Base-by-base conservation (phyloP, 2,797 vertebrate species). In the Leptodactylus fallax region DNA sequence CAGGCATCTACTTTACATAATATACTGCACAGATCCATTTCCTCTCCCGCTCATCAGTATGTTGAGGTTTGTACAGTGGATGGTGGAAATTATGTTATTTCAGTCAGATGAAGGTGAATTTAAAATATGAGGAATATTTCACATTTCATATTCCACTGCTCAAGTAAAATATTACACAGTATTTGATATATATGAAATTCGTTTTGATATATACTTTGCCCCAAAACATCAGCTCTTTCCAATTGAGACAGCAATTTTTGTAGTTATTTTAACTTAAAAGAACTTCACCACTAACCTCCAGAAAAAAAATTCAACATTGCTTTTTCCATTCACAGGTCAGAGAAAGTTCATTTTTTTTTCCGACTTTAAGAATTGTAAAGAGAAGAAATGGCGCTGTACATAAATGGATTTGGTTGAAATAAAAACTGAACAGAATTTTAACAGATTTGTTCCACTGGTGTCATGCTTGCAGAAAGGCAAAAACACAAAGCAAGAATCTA, bases 1-100 rank as follows among this genome's bases (percentile, higher is more conserved):
- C 79, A 69, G 71, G 85, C 63, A 86, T 86, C 78, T 71, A 11
- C 36, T 86, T 86, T 86, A 69, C 85, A 86, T 86, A 86, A 86
- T 80, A 71, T n/a, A 67, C 78, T 49, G 51, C 61, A 71, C 16
- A 67, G 27, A 58, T 58, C 25, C n/a, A 56, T 61, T 55, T 72
- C 67, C 60, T 80, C 72, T 36, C 17, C 78, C 69, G n/a, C 85
- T 79, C 61, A 58, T 80, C 85, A 81, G 77, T 80, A 71, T 51
- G 63, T 79, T 55, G 27, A 63, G 6, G 63, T 67, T 56, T 80
- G 63, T 58, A 58, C 25, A 12, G 27, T 9, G 36, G 77, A 71
- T 60, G 63, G 63, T 55, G 63, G 27, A 86, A 86, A 86, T 86
- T 69, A 86, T 81, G 27, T 36, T 72, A 69, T 86, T 86, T 79